Base-by-base conservation (phyloP, 2,113 vertebrate species). In the Zosterops hypoxanthus region DNA sequence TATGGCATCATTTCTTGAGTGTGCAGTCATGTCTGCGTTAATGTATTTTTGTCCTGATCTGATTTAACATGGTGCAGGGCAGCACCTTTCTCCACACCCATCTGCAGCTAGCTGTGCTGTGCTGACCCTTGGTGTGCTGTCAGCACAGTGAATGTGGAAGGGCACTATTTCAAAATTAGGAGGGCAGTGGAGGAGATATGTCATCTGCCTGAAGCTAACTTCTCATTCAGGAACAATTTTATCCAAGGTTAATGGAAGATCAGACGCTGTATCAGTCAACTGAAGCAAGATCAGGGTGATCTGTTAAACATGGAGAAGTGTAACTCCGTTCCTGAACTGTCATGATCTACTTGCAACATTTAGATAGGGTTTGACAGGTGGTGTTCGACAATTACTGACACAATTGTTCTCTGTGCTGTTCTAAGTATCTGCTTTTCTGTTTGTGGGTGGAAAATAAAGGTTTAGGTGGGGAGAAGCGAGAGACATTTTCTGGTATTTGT, bases 201-300 rank as follows among this genome's bases (percentile, higher is more conserved):
- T 70, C 31, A 42, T 70, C 64, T 90, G 56, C 88, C 64, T 90
- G 50, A 61, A 90, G 68, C 12, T 56, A 79, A 14, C 31, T 53
- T 79, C 59, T 85, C 42, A 33, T 79, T 90, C 79, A 86, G 33
- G 56, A 78, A 50, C 2, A 19, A 25, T 91, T 94, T 89, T 83
- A 69, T 75, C 50, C 65, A 66, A 92, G 89, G 77, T 73, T 91
- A 88, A 42, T 91, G 50, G 63, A 77, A 95, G 57, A 86, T 76
- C 70, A 92, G 86, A 17, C 44, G 24, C 26, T 28, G 34, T 72
- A 65, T 77, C 72, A 61, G 29, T 57, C 52, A 68, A 34, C 75
- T 88, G 89, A 82, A 82, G 71, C 66, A 42, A 59, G 17, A 63
- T 41, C 66, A 20, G 1, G 3, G 79, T 50, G 61, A 85, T 88